A percentile compares a stretch with the other conserved stretches of the same genome.
phyloP scores from a whole-genome alignment of 2,888 invertebrate species.

The Eupithecia vulgata region DNA sequence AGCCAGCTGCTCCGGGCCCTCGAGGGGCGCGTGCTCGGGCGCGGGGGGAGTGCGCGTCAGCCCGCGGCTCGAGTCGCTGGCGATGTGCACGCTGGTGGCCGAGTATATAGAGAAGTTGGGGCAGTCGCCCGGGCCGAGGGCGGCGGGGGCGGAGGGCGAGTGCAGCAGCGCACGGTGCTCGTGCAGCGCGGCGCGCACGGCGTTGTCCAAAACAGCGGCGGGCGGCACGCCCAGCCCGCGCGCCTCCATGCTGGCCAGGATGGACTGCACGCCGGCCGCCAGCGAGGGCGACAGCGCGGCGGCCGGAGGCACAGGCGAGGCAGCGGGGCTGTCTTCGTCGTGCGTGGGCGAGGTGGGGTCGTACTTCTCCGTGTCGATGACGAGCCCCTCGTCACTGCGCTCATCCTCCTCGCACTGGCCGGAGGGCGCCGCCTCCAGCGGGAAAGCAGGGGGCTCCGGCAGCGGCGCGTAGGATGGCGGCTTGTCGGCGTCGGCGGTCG shows the following conservation, averaged over 20 bases:
- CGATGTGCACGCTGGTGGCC: conserved; percentile 90
- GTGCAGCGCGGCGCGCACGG: conserved; percentile 69
- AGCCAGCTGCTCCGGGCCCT: neutral
- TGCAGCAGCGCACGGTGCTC: conserved; percentile 66
- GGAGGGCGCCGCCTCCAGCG: conserved; percentile 59
- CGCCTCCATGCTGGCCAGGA: conserved; percentile 58
- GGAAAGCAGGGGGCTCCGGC: conserved; percentile 68
- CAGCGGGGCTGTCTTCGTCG: conserved; percentile 67
- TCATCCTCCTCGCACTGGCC: conserved; percentile 74
- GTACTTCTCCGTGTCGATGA: conserved; percentile 84
- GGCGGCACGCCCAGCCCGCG: conserved; percentile 57
- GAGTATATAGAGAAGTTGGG: conserved; percentile 95
- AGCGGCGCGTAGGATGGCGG: conserved; percentile 55
- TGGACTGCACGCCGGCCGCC: conserved; percentile 47
- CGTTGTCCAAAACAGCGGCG: conserved; percentile 62
- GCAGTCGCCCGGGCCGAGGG: conserved; percentile 85
- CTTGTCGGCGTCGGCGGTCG: conserved; percentile 39
- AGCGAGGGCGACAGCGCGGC: conserved; percentile 27
- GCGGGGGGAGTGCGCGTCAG: conserved; percentile 34
- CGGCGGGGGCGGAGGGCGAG: conserved; percentile 42
- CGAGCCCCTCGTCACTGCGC: conserved; percentile 82
- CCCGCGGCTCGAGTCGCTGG: conserved; percentile 74
- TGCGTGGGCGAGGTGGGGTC: conserved; percentile 83
- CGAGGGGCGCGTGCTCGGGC: conserved; percentile 15
- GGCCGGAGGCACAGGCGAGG: conserved; percentile 37